Evolutionary conservation across 37 sponge, comb jelly and placozoan genomes (phyloP).

Genomic region (Halichondria panicea): DNA sequence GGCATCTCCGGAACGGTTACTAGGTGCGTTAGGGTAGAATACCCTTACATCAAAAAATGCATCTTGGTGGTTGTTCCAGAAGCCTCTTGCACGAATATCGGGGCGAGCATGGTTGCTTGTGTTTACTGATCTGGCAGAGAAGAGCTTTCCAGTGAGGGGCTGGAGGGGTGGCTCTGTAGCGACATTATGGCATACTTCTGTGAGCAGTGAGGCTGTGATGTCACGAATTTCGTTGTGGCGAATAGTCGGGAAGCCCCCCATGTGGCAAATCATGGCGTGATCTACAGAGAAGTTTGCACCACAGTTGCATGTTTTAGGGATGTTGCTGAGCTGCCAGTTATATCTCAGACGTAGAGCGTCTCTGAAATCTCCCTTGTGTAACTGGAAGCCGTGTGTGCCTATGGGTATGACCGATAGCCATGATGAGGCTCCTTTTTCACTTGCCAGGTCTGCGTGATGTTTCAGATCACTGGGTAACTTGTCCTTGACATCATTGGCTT

Average conservation of each 20-base stretch:
- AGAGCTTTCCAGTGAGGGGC: constrained; percentile 20
- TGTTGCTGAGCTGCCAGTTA: constrained; percentile 28
- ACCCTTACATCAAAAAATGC: constrained; percentile 54
- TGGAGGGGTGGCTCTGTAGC: constrained; percentile 31
- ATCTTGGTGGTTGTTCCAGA: constrained; percentile 18
- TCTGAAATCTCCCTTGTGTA: constrained; percentile 32
- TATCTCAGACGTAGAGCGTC: constrained; percentile 39
- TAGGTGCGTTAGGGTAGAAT: constrained; percentile 43
- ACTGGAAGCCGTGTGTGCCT: constrained; percentile 6
- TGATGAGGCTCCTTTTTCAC: constrained; percentile 21
- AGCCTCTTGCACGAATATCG: constrained; percentile 33
- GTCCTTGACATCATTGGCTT: constrained; percentile 7
- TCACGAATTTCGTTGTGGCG: constrained; percentile 41
- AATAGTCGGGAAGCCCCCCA: constrained; percentile 35
- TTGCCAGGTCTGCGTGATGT: constrained; percentile 32
- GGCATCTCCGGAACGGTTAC: constrained; percentile 11
- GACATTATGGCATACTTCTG: constrained; percentile 44
- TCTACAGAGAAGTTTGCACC: constrained; percentile 25
- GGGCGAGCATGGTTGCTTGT: constrained; percentile 20
- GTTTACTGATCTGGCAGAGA: constrained; percentile 8
- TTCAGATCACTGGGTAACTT: constrained; percentile 10
- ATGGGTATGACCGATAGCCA: constrained; percentile 26
- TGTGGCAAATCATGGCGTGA: constrained; percentile 18
- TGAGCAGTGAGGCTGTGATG: constrained; percentile 33
- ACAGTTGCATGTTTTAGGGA: constrained; percentile 29